Evolutionary conservation across 35 echinoderm and acorn worm genomes (phyloP).

Genomic region (Ophiothrix spiculata): DNA sequence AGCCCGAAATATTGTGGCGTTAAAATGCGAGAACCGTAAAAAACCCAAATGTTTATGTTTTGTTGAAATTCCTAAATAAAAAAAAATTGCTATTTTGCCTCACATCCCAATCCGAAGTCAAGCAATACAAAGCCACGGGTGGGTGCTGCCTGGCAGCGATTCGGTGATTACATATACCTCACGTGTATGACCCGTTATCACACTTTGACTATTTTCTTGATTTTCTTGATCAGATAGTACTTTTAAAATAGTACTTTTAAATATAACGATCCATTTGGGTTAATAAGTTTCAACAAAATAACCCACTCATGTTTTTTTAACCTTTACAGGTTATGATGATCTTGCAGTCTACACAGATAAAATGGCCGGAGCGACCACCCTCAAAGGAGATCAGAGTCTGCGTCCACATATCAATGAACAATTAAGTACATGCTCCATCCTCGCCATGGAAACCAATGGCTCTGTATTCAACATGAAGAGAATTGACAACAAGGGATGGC

Average conservation of each 20-base stretch:
- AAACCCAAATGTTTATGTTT: too few species aligned
- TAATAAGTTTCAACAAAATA: not conserved
- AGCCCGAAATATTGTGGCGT: too few species aligned
- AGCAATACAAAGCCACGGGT: too few species aligned
- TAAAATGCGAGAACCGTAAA: too few species aligned
- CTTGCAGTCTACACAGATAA: slow-evolving; percentile 71
- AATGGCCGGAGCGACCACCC: slow-evolving; percentile 4
- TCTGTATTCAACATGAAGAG: slow-evolving; percentile 57
- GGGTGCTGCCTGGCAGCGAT: not conserved
- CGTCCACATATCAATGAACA: slow-evolving; percentile 43
- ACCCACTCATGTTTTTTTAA: slow-evolving; percentile 13
- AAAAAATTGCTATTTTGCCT: too few species aligned
- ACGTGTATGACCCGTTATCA: not conserved
- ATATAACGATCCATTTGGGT: not conserved
- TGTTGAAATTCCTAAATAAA: too few species aligned
- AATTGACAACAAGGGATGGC: slow-evolving; percentile 58
- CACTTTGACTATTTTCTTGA: too few species aligned
- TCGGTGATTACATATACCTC: too few species aligned
- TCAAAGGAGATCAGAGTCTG: slow-evolving; percentile 53
- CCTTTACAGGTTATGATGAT: slow-evolving; percentile 51
- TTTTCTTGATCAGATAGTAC: too few species aligned
- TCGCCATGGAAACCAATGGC: slow-evolving; percentile 72
- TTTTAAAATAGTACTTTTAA: too few species aligned
- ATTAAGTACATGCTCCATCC: slow-evolving; percentile 35
- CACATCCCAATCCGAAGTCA: too few species aligned